Evolutionary conservation across 2,113 vertebrate genomes (phyloP).

Genomic region (Amazona vittata): DNA sequence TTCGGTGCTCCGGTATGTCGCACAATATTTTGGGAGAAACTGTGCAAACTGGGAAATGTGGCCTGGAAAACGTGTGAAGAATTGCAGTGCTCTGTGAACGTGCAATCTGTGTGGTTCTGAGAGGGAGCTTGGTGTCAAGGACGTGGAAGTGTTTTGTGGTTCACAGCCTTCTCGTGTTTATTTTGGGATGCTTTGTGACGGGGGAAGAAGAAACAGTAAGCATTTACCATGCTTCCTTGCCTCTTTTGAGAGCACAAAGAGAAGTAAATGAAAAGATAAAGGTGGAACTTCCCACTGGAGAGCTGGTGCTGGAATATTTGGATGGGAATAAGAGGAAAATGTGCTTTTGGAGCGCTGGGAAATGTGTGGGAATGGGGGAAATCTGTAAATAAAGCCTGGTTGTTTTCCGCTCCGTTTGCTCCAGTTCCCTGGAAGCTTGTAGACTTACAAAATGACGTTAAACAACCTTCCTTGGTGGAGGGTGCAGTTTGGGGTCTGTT

Average conservation of each 20-base stretch:
- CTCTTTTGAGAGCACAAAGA: background rate
- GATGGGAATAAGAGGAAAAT: background rate
- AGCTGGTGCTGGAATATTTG: background rate
- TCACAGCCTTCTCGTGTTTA: constrained; percentile 38
- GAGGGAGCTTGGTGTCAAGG: constrained; percentile 2
- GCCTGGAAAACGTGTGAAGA: constrained; percentile 63
- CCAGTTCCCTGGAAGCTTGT: background rate
- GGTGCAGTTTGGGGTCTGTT: rapidly evolving
- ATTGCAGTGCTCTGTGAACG: background rate
- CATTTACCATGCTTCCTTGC: background rate
- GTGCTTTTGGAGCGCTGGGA: background rate
- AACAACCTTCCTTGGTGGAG: background rate
- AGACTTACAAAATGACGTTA: background rate
- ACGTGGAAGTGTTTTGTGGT: background rate
- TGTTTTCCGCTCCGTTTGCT: background rate
- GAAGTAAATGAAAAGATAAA: background rate
- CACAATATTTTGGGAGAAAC: constrained; percentile 56
- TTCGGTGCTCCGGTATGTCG: constrained; percentile 2
- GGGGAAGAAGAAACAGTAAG: background rate
- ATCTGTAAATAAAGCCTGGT: background rate
- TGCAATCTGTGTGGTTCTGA: background rate
- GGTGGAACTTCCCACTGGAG: background rate
- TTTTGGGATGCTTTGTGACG: constrained; percentile 37
- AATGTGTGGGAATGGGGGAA: background rate
- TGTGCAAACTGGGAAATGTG: constrained; percentile 51